These are phyloP conservation scores for Parnassius mnemosyne DNA, from an alignment of 2,888 invertebrate genomes.

Conservation along the genomic window DNA sequence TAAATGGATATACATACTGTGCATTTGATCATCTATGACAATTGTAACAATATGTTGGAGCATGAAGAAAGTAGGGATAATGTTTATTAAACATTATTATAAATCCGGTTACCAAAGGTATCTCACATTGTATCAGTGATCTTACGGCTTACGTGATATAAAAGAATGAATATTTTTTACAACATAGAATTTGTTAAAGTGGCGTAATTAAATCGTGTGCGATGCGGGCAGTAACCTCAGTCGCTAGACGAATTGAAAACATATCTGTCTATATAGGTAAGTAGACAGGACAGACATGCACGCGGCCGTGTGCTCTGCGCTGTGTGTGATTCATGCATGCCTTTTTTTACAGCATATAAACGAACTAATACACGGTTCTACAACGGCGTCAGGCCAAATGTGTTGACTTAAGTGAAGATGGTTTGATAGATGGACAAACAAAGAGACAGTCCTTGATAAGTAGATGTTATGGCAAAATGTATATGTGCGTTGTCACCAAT, in stretches of 20 bases:
- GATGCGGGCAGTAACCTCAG: slow-evolving; percentile 45
- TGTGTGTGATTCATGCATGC: slow-evolving; percentile 39
- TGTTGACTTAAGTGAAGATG: too few species aligned
- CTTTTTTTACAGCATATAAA: slow-evolving; percentile 1
- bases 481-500: too few species aligned
- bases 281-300: slow-evolving; percentile 41
- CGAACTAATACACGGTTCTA: too few species aligned
- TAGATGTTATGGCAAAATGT: too few species aligned
- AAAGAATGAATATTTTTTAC: too few species aligned
- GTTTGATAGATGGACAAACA: too few species aligned
- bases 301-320: slow-evolving; percentile 33
- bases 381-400: too few species aligned
- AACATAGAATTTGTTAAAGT: too few species aligned
- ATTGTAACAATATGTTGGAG: slow-evolving; percentile 11
- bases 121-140: slow-evolving; percentile 45
- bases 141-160: slow-evolving; percentile 37
- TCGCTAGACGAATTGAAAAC: slow-evolving; percentile 41
- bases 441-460: too few species aligned
- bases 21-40: slow-evolving; percentile 7
- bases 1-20: background rate
- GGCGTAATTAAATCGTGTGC: slow-evolving; percentile 26
- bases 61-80: slow-evolving; percentile 13
- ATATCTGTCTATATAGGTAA: slow-evolving; percentile 14
- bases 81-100: slow-evolving; percentile 16
- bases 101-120: slow-evolving; percentile 7